Conservation (phyloP, 2,797 vertebrate species). For the Simalia tracyae region DNA sequence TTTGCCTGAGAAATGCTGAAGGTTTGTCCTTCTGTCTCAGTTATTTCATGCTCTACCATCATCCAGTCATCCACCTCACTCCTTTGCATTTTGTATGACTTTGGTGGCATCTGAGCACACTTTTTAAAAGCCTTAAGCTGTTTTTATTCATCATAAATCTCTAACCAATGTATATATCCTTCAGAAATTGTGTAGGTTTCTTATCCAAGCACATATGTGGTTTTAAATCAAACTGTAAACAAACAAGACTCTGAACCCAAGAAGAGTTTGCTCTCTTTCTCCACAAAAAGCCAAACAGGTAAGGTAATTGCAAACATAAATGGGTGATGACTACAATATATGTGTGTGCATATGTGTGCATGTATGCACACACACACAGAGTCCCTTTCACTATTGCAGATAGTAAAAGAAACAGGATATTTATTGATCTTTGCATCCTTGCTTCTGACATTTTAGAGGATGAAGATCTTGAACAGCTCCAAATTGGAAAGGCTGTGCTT, state of each 20-base stretch:
- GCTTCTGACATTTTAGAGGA: not conserved
- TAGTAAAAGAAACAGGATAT: not conserved
- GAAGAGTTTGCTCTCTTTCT: not conserved
- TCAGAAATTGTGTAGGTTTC: not conserved
- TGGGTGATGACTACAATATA: not conserved
- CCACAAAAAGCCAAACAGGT: not conserved
- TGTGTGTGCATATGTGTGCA: too few relatives aligned
- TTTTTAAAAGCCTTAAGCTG: not conserved
- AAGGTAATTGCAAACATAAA: not conserved
- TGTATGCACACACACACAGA: not conserved
- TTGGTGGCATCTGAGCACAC: not conserved
- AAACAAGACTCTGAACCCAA: not conserved
- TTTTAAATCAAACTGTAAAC: not conserved
- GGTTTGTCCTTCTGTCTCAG: not conserved
- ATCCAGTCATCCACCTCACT: not conserved
- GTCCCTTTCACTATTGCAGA: not conserved
- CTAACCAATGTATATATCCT: not conserved
- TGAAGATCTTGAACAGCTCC: not conserved
- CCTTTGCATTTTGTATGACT: not conserved
- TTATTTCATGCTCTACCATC: not conserved
- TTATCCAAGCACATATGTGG: not conserved
- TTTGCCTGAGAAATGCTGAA: not conserved
- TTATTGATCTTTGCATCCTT: not conserved
- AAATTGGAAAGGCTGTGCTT: not conserved
- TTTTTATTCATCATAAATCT: not conserved